Conservation (phyloP, 2,113 vertebrate genomes). For the Callionymus lyra region DNA sequence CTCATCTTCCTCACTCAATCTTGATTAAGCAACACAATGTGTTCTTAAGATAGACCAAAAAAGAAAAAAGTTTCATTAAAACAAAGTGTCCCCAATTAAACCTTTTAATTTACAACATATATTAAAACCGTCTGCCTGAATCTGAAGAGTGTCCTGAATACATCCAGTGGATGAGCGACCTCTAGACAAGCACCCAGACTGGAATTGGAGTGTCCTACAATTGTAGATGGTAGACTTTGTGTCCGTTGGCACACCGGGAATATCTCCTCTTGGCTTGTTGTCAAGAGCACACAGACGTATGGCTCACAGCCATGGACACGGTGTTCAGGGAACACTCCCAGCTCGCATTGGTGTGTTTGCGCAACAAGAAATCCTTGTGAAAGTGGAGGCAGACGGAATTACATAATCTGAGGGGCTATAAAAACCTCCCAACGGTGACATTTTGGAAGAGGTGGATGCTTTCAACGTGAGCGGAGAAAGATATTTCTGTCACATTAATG, state of each 20-base stretch:
- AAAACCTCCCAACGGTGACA: neutral
- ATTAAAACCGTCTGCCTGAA: too few species aligned
- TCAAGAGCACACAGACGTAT: slow-evolving; percentile 7
- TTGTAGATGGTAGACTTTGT: slow-evolving; percentile 20
- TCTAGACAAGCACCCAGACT: slow-evolving; percentile 3
- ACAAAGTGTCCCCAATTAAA: too few species aligned
- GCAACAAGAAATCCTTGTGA: slow-evolving; percentile 8
- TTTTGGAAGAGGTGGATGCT: too few species aligned
- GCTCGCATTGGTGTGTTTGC: slow-evolving; percentile 11
- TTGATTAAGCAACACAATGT: too few species aligned
- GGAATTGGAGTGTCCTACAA: slow-evolving; percentile 3
- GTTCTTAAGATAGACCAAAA: too few species aligned
- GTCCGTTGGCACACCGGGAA: slow-evolving; percentile 37
- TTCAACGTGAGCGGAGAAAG: too few species aligned
- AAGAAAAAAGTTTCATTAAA: too few species aligned
- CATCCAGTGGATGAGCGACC: neutral
- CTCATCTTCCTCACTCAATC: too few species aligned
- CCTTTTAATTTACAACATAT: too few species aligned
- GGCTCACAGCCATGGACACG: slow-evolving; percentile 24
- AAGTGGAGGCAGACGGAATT: slow-evolving; percentile 1
- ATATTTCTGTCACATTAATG: too few species aligned
- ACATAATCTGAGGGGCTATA: slow-evolving; percentile 6
- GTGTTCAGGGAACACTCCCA: slow-evolving; percentile 19
- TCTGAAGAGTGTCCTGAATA: too few species aligned
- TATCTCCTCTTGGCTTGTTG: slow-evolving; percentile 19